These are phyloP conservation scores for Maconellicoccus hirsutus DNA, from an alignment of 1,140 invertebrate species.

Conservation along the genomic window DNA sequence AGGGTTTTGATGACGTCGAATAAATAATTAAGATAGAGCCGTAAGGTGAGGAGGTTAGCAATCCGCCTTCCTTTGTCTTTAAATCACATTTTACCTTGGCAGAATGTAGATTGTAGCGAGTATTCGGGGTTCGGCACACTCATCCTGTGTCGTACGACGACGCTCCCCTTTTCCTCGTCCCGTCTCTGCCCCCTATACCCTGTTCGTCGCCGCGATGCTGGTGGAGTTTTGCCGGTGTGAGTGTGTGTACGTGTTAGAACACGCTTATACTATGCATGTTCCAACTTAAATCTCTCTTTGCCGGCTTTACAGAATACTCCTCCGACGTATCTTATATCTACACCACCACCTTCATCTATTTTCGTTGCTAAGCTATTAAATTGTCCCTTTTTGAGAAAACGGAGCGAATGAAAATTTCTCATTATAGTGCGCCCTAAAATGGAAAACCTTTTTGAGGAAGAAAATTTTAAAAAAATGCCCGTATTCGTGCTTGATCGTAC, in stretches of 20 bases:
- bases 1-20: conserved; percentile 18
- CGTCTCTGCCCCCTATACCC: not conserved
- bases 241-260: not conserved
- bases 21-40: conserved; percentile 22
- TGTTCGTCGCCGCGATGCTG: not conserved
- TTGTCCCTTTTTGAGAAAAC: conserved; percentile 21
- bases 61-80: conserved; percentile 21
- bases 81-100: conserved; percentile 21
- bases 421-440: not conserved
- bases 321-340: conserved; percentile 13
- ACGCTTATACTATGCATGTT: conserved; percentile 13
- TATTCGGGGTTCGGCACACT: not conserved
- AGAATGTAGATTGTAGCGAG: conserved; percentile 19
- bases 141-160: not conserved
- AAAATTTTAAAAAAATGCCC: too few relatives aligned
- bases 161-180: not conserved
- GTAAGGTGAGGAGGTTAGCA: conserved; percentile 20
- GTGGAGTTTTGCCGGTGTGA: not conserved
- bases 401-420: conserved; percentile 15
- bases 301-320: not conserved
- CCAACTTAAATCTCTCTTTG: conserved; percentile 19
- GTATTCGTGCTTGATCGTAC: too few relatives aligned
- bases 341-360: not conserved
- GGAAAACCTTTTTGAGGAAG: too few relatives aligned
- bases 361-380: conserved; percentile 14